Evolutionary conservation across 2,113 vertebrate genomes (phyloP), one percentile per base, ranked within the genome.

Genomic region (Paraplagusia blochii): DNA sequence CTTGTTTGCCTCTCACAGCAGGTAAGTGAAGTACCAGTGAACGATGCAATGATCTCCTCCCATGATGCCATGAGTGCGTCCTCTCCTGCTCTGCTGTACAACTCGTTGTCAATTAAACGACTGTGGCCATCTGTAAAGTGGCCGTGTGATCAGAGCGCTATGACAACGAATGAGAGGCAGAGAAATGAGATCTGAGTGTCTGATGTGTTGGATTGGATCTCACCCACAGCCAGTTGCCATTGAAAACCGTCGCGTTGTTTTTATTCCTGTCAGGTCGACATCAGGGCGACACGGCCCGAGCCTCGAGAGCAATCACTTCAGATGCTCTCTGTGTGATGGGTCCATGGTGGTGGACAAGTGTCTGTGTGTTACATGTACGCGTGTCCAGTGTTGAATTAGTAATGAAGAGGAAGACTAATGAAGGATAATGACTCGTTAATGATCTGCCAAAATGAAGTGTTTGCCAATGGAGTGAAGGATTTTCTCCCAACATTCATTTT

Each of bases 391-490:
- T 79, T 81, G 72, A 82, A 84, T 85, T 83, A 81, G 74, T 84
- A 86, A 87, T 85, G 73, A 66, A 56, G 78, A 82, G 74, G 68
- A 53, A n/a, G 58, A 72, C 81, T 89, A 82, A 87, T 85, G 81
- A 84, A 87, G 83, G 78, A 87, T 85, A 88, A 88, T 79, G 83
- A 83, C 77, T 75, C 71, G 81, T 82, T 86, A 88, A 90, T 89
- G 83, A 83, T 81, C 80, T 88, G 81, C 84, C 84, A 88, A 79
- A 85, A 86, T 81, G 65, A 89, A 87, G 83, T 75, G 82, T 84
- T 87, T 84, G 72, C 71, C 85, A 80, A 84, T 82, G 79, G 81
- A 80, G 58, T 61, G 82, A 72, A 62, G 62, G 76, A 75, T 83
- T 64, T 77, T 79, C 78, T 59, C 22, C 51, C 11, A 62, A 72